These are phyloP conservation scores for Drosophila picticornis DNA, from an alignment of 2,888 invertebrate species.

Conservation along the genomic window DNA sequence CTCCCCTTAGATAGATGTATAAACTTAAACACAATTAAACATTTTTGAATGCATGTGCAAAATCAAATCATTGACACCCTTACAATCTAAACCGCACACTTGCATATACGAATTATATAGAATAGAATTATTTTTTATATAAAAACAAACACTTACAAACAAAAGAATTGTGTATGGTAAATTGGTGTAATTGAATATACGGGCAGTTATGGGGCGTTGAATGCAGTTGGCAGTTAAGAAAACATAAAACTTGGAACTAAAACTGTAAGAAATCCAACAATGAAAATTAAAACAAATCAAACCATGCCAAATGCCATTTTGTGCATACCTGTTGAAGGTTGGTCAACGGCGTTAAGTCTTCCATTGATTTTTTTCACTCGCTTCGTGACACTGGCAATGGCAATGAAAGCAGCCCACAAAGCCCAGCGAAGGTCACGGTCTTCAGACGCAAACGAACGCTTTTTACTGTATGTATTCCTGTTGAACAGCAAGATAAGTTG, in stretches of 20 bases:
- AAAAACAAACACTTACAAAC: constrained; percentile 44
- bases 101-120: not conserved
- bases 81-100: not conserved
- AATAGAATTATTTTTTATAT: not conserved
- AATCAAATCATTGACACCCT: not conserved
- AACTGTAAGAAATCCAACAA: constrained; percentile 51
- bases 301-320: constrained; percentile 8
- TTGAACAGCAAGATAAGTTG: constrained; percentile 27
- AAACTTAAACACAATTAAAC: not conserved
- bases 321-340: constrained; percentile 76
- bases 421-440: constrained; percentile 68
- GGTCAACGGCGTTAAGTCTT: constrained; percentile 77
- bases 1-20: not conserved
- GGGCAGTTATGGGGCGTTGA: constrained; percentile 26
- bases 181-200: constrained; percentile 27
- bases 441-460: constrained; percentile 24
- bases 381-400: constrained; percentile 47
- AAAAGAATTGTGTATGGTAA: constrained; percentile 24
- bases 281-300: constrained; percentile 22
- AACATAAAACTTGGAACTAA: constrained; percentile 51
- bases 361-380: constrained; percentile 75
- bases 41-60: not conserved
- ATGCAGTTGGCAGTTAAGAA: constrained; percentile 41
- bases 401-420: constrained; percentile 56
- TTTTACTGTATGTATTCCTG: constrained; percentile 21